Evolutionary conservation across 92 coral and sea anemone genomes (phyloP).

Genomic region (Meandrina meandrites): DNA sequence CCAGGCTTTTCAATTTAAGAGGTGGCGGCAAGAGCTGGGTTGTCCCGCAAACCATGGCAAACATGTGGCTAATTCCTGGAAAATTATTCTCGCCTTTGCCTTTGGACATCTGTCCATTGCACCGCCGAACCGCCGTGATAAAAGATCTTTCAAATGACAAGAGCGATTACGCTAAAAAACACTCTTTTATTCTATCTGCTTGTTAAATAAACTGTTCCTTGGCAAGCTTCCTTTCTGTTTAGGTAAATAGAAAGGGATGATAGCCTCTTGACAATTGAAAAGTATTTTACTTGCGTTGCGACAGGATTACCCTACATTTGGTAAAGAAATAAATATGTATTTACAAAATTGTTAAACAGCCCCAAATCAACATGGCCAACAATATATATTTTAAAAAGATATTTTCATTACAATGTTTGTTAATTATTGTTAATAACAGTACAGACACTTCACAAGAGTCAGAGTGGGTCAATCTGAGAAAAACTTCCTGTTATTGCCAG

Average conservation of each 20-base stretch:
- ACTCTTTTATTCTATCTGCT: neutral
- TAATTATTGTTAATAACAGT: too few species aligned
- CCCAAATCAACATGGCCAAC: too few species aligned
- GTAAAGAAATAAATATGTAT: too few species aligned
- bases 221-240: neutral
- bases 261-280: neutral
- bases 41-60: neutral
- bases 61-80: slow-evolving; percentile 22
- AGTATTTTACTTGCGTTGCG: neutral
- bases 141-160: neutral
- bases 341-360: too few species aligned
- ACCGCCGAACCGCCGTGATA: neutral
- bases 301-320: too few species aligned
- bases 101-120: slow-evolving; percentile 11
- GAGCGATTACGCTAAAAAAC: neutral
- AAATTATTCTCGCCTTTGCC: neutral
- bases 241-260: neutral
- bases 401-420: too few species aligned
- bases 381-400: too few species aligned
- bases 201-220: neutral
- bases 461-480: too few species aligned
- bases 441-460: too few species aligned
- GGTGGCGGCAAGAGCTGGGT: neutral
- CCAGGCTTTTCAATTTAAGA: neutral
- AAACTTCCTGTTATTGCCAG: too few species aligned